Conservation (phyloP, 2,113 vertebrate genomes). For the Chunga burmeisteri region DNA sequence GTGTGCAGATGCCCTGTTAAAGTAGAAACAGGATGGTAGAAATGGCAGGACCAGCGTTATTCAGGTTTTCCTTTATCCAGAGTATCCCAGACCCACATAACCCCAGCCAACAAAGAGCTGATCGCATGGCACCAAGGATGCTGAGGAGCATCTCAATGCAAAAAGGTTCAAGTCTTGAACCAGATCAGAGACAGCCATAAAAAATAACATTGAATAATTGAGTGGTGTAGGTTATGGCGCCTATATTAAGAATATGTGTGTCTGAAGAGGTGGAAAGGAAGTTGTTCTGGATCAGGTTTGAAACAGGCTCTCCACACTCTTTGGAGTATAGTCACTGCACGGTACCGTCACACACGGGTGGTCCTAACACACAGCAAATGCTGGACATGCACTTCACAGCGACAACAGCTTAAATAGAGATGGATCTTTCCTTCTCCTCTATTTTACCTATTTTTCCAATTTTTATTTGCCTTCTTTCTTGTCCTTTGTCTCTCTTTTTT, state of each 20-base stretch:
- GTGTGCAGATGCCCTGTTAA: background rate
- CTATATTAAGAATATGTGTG: background rate
- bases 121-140: fast-evolving
- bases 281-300: background rate
- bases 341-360: fast-evolving
- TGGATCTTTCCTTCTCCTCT: background rate
- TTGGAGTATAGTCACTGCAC: background rate
- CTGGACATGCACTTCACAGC: background rate
- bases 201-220: background rate
- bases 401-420: background rate
- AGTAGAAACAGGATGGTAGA: background rate
- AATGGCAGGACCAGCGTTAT: background rate
- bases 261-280: background rate
- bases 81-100: background rate
- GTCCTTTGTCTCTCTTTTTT: background rate
- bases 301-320: background rate
- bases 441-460: background rate
- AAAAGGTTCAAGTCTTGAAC: background rate
- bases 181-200: background rate
- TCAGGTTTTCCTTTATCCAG: background rate
- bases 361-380: background rate
- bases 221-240: background rate
- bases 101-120: background rate
- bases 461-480: background rate
- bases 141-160: background rate